These are phyloP conservation scores for Therioaphis trifolii DNA, from an alignment of 2,888 invertebrate species.

Conservation along the genomic window DNA sequence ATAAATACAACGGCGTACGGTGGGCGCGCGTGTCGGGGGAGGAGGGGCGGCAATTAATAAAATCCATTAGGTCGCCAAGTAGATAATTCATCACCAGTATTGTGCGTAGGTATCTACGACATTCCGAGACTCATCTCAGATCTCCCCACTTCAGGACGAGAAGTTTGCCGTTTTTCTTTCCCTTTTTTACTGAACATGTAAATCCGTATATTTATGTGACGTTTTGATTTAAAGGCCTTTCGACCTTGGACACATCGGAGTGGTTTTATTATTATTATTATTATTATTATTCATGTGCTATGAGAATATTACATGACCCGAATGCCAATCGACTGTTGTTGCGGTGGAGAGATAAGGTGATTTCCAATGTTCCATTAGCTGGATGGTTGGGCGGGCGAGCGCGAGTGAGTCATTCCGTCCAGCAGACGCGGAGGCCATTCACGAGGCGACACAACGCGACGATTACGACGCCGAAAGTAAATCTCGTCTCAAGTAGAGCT, in stretches of 20 bases:
- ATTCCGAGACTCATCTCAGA: slow-evolving; percentile 43
- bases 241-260: slow-evolving; percentile 41
- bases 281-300: too few relatives aligned
- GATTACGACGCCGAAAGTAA: not conserved
- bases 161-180: slow-evolving; percentile 35
- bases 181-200: slow-evolving; percentile 16
- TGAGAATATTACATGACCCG: not conserved
- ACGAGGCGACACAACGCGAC: too few relatives aligned
- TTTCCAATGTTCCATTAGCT: slow-evolving; percentile 34
- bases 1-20: not conserved
- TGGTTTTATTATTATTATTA: slow-evolving; percentile 29
- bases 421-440: not conserved
- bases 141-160: not conserved
- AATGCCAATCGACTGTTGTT: not conserved
- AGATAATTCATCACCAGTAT: slow-evolving; percentile 60
- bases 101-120: slow-evolving; percentile 56
- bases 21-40: slow-evolving; percentile 17
- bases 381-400: not conserved
- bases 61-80: slow-evolving; percentile 57
- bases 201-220: slow-evolving; percentile 59
- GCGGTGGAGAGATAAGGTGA: not conserved
- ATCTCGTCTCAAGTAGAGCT: not conserved
- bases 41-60: slow-evolving; percentile 58
- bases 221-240: slow-evolving; percentile 55
- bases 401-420: not conserved